These are phyloP conservation scores for Fistularia commersonii DNA, from an alignment of 2,797 vertebrate species.

Conservation along the genomic window DNA sequence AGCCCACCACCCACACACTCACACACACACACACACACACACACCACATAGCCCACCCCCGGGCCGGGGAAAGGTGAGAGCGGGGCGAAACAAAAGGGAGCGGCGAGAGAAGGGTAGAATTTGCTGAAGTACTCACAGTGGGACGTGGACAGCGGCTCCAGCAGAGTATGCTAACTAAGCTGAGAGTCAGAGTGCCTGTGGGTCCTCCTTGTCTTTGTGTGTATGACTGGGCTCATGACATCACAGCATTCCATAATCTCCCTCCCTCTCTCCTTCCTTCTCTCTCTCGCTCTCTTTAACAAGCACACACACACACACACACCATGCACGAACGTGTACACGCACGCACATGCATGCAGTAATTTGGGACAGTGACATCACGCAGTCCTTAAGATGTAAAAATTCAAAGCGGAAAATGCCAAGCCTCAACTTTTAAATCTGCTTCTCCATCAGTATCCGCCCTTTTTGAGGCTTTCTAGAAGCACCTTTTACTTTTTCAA, in stretches of 20 bases:
- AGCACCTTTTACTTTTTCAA: too few species aligned
- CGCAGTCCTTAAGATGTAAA: slow-evolving; percentile 27
- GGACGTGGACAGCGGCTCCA: slow-evolving; percentile 72
- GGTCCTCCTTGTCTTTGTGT: slow-evolving; percentile 77
- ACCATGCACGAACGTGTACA: too few species aligned
- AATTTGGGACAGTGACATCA: slow-evolving; percentile 57
- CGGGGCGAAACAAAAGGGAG: slow-evolving; percentile 23
- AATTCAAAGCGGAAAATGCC: too few species aligned
- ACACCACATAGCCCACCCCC: too few species aligned
- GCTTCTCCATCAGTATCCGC: too few species aligned
- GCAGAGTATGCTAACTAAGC: slow-evolving; percentile 69
- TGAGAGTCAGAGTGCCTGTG: slow-evolving; percentile 64
- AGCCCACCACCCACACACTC: too few species aligned
- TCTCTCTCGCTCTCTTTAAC: slow-evolving; percentile 14
- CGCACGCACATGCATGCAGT: slow-evolving; percentile 2
- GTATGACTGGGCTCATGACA: slow-evolving; percentile 78
- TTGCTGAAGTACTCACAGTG: slow-evolving; percentile 74
- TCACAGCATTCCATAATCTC: slow-evolving; percentile 80
- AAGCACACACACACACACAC: slow-evolving; percentile 8
- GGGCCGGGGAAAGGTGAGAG: slow-evolving; percentile 10
- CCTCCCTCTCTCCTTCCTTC: slow-evolving; percentile 20
- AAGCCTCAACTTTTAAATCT: too few species aligned
- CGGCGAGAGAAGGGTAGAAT: slow-evolving; percentile 41
- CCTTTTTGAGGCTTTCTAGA: too few species aligned
- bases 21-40: too few species aligned